Base-by-base conservation (phyloP, 2,797 vertebrate species). In the Fistularia commersonii region DNA sequence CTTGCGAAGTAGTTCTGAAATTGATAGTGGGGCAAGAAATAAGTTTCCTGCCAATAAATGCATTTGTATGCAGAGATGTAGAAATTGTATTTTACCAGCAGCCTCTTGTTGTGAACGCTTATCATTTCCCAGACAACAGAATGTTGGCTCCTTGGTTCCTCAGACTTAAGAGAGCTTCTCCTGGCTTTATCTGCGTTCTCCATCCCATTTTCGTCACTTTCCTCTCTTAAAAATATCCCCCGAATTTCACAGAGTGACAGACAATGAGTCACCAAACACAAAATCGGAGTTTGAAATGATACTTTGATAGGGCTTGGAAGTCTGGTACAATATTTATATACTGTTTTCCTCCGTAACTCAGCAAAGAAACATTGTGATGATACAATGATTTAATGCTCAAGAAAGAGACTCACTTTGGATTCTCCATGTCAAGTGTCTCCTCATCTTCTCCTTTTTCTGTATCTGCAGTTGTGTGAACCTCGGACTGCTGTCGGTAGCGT, bases 1-100 rank as follows among this genome's bases (percentile, higher is more conserved):
- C 95, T 91, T 8, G 96, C 95, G 90, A 97, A 98, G 77, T 88
- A 97, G 82, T 95, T 97, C 96, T 98, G 80, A 64, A 67, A 36
- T 15, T 5, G 39, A 48, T 41, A 10, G 12, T 3, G 38, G 34
- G 47, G 46, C n/a, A n/a, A n/a, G 15, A 6, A 41, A 48, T 41
- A 23, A 44, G 36, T 50, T 43, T 43, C 47, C 3, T 61, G 5
- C 7, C 3, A 43, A n/a, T 35, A 7, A 14, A 14, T 45, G 8
- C 48, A 23, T 47, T 6, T 8, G n/a, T 46, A 12, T 44, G 6
- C 7, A 32, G 15, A 31, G 15, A 32, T 33, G 41, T 31, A 37
- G 11, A 60, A 51, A 57, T 0, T 40, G 63, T 52, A 48, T 42
- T 85, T 90, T 90, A 98, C 95, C 63, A 97, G 92, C 57, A 97